Evolutionary conservation across 2,113 vertebrate genomes (phyloP), one percentile per base, ranked within the genome.

Genomic region (Pardalotus punctatus): DNA sequence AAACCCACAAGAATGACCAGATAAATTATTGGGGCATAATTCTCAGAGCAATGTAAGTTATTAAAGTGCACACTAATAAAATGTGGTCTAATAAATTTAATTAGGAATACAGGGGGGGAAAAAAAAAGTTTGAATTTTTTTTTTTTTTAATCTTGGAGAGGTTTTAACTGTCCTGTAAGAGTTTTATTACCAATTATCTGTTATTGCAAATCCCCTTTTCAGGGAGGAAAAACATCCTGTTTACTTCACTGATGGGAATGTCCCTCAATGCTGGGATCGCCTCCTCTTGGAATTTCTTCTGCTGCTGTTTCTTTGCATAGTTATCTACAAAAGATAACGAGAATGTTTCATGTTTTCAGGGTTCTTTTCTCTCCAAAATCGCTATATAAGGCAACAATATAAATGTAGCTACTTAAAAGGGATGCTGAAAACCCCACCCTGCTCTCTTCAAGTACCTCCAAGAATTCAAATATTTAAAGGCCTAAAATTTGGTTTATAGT

Each of bases 181-280:
- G 1, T 60, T 70, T 4, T 16, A 33, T 1, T 5, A 45, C 19
- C 0, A 5, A 27, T 54, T 97, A 97, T 36, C 71, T 96, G 78
- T 84, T 88, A 6, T 50, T 86, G 35, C 67, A 89, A 60, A 80
- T 57, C 31, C 84, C 70, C 86, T 72, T 96, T 29, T 93, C 51
- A 16, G 97, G 90, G 66, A 99, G 97, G 95, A 98, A 99, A 33
- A 99, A 99, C 96, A 98, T 98, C 58, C 96, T 98, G 96, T 99
- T 99, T 54, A 99, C 98, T 92, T 99, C 98, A 90, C 98, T 99
- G 73, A 99, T 98, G 66, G 99, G 97, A 90, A 99, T 88, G 62
- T 99, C 99, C 90, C 97, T 97, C 38, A 99, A 81, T 10, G 98
- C 97, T 60, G 98, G 99, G 67, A 99, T 98, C 62, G 98, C 98